phyloP scores from a whole-genome alignment of 2,797 vertebrate species.

The Xiphorhynchus erythropygius region DNA sequence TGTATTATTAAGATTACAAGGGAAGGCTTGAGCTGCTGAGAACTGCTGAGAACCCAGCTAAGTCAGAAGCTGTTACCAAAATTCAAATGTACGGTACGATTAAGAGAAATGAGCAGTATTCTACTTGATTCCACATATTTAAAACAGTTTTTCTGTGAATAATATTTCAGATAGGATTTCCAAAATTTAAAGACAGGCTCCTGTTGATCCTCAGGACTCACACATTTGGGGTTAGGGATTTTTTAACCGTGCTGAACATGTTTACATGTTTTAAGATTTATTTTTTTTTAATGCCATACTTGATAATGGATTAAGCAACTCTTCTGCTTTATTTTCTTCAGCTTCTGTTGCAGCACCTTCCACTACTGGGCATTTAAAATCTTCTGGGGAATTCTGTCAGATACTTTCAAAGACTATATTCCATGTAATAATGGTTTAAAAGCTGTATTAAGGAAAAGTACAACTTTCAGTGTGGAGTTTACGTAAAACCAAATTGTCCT shows the following conservation, averaged over 20 bases:
- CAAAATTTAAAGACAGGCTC: not conserved
- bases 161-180: not conserved
- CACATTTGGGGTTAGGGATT: accelerated
- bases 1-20: slow-evolving; percentile 84
- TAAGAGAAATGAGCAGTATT: slow-evolving; percentile 59
- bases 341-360: not conserved
- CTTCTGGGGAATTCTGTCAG: not conserved
- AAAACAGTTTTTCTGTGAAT: not conserved
- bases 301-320: not conserved
- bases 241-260: not conserved
- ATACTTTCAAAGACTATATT: not conserved
- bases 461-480: not conserved
- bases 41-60: slow-evolving; percentile 79
- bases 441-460: not conserved
- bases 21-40: slow-evolving; percentile 86
- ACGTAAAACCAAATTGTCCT: not conserved
- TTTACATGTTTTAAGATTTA: not conserved
- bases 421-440: not conserved
- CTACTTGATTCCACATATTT: not conserved
- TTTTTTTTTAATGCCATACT: not conserved
- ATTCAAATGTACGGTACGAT: slow-evolving; percentile 61
- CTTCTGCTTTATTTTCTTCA: not conserved
- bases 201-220: not conserved
- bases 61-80: slow-evolving; percentile 72
- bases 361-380: not conserved